phyloP scores from a whole-genome alignment of 2,113 vertebrate species.

The Callorhinus ursinus region DNA sequence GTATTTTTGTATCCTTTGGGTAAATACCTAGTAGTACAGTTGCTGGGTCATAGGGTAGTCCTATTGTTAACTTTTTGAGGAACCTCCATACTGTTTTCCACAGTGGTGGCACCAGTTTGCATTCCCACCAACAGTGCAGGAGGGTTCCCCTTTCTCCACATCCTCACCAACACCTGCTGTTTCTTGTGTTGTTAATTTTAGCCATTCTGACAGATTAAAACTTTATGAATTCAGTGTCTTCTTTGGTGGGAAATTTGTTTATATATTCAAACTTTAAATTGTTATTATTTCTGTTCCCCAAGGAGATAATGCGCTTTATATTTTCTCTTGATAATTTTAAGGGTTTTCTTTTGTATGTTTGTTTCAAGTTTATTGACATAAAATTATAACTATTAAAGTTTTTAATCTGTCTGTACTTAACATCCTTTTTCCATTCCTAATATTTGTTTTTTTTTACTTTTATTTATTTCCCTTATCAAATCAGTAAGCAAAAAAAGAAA shows the following conservation, averaged over 20 bases:
- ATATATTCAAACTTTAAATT: background rate
- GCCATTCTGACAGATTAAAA: background rate
- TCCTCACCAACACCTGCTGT: background rate
- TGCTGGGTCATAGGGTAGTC: no score
- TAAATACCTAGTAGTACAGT: no score
- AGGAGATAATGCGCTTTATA: background rate
- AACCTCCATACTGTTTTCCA: background rate
- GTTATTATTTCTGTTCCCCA: background rate
- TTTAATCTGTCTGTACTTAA: background rate
- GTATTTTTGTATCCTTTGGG: no score
- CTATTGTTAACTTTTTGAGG: no score
- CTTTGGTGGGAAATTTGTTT: background rate
- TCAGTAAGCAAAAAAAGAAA: background rate
- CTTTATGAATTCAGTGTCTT: background rate
- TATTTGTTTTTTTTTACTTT: background rate
- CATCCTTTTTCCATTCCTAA: background rate
- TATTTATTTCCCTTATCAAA: background rate
- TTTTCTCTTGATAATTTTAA: background rate
- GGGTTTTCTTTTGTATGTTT: background rate
- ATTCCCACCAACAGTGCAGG: background rate
- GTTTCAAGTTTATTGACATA: background rate
- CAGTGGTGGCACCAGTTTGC: background rate
- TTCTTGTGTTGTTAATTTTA: background rate
- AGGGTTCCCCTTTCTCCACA: background rate
- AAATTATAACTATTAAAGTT: background rate